Evolutionary conservation across 2,888 invertebrate species (phyloP), one percentile per base, ranked within the genome.

Genomic region (Eledona agricola): DNA sequence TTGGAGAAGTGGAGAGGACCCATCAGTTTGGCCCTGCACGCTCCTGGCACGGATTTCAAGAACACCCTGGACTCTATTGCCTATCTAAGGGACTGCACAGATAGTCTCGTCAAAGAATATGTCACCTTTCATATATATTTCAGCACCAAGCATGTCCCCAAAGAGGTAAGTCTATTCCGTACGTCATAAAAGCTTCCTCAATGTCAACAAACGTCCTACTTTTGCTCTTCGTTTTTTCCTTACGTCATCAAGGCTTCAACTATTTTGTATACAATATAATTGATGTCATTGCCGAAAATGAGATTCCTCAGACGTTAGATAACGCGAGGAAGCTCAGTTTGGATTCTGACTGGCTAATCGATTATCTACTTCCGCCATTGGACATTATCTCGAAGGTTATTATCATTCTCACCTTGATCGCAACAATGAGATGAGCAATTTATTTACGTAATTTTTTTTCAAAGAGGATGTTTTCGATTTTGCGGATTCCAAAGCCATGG

Each of bases 71-170:
- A 88, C 69, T 85, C 90, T 69, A 90, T 94, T 71, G 84, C 87
- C 61, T 91, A 89, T 76, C 81, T 91, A 54, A 83, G 93, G 51
- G 87, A 87, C 71, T 94, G 94, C 74, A 79, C 82, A 56, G 61
- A 60, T 25, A 83, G 83, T 58, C 81, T 91, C 65, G 83, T 95
- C 61, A 82, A 85, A 46, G 84, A 89, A 69, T 86, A 82, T 71
- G 91, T 90, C 74, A 91, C 93, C 58, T 94, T 95, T 80, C 94
- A 95, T 74, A 75, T 95, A 42, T 93, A 91, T 78, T 94, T 93
- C 78, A 88, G 90, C 67, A 86, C 87, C 69, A 89, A 90, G 71
- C 90, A 93, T 77, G 86, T 92, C 72, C 93, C 93, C 47, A 85
- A 85, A 78, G 75, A 79, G 77, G 83, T 83, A 60, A 76, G 73